Conservation (phyloP, 2,797 vertebrate genomes). For the Scolopax bukidnonensis region DNA sequence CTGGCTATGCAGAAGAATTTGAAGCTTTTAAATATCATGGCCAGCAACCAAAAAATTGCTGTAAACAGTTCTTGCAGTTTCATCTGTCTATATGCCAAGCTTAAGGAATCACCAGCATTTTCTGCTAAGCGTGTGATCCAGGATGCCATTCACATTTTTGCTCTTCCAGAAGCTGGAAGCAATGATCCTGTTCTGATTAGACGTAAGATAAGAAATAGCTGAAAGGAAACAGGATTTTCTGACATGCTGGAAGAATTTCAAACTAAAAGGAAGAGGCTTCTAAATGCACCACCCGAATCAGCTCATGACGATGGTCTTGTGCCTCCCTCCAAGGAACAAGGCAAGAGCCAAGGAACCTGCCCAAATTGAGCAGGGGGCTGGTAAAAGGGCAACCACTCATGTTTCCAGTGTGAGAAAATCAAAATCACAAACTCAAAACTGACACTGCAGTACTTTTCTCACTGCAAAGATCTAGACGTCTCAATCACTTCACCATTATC, state of each 20-base stretch:
- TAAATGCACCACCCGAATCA: not conserved
- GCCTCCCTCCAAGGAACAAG: not conserved
- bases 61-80: not conserved
- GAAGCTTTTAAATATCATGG: not conserved
- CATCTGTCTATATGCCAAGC: not conserved
- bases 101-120: not conserved
- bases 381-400: not conserved
- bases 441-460: not conserved
- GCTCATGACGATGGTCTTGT: not conserved
- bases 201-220: not conserved
- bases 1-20: not conserved
- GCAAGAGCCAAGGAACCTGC: not conserved
- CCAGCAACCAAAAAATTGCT: not conserved
- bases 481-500: not conserved
- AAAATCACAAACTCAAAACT: not conserved
- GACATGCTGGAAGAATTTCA: not conserved
- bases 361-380: rapidly evolving
- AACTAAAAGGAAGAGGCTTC: not conserved
- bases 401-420: not conserved
- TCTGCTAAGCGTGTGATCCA: not conserved
- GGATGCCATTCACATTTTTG: not conserved
- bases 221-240: not conserved
- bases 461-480: not conserved
- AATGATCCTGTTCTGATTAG: not conserved
- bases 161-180: not conserved